These are phyloP conservation scores for Pygoscelis antarcticus DNA, from an alignment of 2,113 vertebrate species.

Conservation along the genomic window DNA sequence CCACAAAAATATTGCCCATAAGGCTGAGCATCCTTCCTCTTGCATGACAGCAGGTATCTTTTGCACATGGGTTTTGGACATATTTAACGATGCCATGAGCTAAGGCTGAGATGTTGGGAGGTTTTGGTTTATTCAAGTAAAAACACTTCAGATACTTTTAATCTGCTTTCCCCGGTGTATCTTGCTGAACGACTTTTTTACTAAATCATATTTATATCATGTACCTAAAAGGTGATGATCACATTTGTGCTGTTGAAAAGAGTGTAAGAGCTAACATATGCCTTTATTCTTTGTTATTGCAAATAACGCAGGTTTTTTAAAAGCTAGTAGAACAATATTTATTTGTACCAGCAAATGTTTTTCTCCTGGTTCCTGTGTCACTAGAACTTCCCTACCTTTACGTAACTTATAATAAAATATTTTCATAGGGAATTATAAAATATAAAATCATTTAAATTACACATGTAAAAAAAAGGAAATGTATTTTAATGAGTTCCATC, in stretches of 20 bases:
- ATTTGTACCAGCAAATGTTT: neutral
- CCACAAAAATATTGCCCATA: neutral
- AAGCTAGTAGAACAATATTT: neutral
- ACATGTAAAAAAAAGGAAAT: constrained; percentile 21
- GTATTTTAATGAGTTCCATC: constrained; percentile 10
- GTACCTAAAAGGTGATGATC: neutral
- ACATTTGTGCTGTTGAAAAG: neutral
- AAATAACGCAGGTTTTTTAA: neutral
- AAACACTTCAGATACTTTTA: neutral
- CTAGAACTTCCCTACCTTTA: neutral
- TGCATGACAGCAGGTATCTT: neutral
- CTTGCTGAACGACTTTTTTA: neutral
- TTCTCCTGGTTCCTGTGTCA: neutral
- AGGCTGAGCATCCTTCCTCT: neutral
- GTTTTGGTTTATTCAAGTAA: neutral
- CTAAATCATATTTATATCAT: neutral
- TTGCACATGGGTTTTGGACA: neutral
- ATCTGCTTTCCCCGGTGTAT: neutral
- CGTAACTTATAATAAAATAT: neutral
- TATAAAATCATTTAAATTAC: neutral
- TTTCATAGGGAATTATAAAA: constrained; percentile 39
- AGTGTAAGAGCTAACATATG: neutral
- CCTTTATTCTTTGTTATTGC: neutral
- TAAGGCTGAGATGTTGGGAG: neutral
- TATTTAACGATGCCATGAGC: fast-evolving